These are phyloP conservation scores for Triplophysa siluroides DNA, from an alignment of 2,113 vertebrate species.

Conservation along the genomic window DNA sequence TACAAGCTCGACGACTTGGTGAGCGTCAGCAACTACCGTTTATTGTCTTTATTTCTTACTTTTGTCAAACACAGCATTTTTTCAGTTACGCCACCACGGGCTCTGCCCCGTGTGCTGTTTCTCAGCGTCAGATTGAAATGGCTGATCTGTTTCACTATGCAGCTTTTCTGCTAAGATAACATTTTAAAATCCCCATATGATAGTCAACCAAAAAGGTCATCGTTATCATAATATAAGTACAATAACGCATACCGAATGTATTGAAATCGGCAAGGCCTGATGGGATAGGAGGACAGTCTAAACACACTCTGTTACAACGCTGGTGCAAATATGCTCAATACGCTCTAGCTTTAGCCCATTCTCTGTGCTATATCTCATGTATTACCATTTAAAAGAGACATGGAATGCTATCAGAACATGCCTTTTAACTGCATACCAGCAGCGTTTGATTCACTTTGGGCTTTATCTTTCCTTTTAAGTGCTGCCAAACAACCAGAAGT, in stretches of 20 bases:
- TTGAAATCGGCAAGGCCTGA: conserved; percentile 17
- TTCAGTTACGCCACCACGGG: background rate
- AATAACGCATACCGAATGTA: background rate
- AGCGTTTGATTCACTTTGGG: conserved; percentile 46
- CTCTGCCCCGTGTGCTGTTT: background rate
- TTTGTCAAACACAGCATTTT: conserved; percentile 2
- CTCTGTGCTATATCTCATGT: conserved; percentile 22
- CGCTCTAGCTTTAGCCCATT: background rate
- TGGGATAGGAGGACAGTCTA: conserved; percentile 15
- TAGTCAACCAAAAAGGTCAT: conserved; percentile 30
- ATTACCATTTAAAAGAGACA: conserved; percentile 46
- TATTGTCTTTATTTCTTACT: conserved; percentile 5
- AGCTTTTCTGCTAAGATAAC: conserved; percentile 30
- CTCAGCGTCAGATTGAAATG: conserved; percentile 22
- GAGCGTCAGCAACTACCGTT: conserved; percentile 32
- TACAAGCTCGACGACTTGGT: conserved; percentile 9
- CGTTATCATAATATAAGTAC: conserved; percentile 12
- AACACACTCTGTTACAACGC: conserved; percentile 12
- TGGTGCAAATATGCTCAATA: conserved; percentile 21
- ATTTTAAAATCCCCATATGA: conserved; percentile 24
- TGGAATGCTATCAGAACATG: conserved; percentile 39
- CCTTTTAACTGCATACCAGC: conserved; percentile 45
- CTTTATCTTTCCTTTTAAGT: conserved; percentile 53
- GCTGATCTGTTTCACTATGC: conserved; percentile 32
- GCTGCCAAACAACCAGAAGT: conserved; percentile 46